phyloP scores from a whole-genome alignment of 2,797 vertebrate genomes.

The Coranthus polyacanthus region DNA sequence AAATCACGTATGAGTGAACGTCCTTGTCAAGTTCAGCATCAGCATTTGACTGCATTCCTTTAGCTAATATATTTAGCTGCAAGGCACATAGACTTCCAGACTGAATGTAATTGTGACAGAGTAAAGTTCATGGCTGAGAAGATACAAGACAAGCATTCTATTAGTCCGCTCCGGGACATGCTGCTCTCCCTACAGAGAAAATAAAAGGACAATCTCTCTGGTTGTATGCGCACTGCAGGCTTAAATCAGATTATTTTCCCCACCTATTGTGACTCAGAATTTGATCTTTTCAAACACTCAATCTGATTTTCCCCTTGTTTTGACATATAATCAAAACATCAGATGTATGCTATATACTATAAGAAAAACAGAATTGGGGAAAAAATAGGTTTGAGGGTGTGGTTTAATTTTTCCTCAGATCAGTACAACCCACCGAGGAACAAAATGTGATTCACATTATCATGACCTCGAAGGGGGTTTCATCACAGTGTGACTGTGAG shows the following conservation, averaged over 20 bases:
- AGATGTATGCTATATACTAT: constrained; percentile 20
- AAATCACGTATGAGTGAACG: constrained; percentile 2
- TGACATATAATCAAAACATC: constrained; percentile 49
- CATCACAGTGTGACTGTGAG: constrained; percentile 67
- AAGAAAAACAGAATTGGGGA: constrained; percentile 1
- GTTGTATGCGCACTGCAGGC: constrained; percentile 49
- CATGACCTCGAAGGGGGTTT: constrained; percentile 75
- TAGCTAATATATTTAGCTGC: constrained; percentile 53
- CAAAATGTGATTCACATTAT: constrained; percentile 74
- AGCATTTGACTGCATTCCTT: constrained; percentile 43
- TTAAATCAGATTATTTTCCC: constrained; percentile 69
- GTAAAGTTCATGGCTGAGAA: constrained; percentile 73
- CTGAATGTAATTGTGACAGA: constrained; percentile 65
- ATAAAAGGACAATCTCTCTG: constrained; percentile 67
- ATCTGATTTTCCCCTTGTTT: constrained; percentile 47
- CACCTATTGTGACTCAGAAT: constrained; percentile 64
- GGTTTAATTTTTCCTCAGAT: constrained; percentile 54
- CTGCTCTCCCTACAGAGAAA: constrained; percentile 64
- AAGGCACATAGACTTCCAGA: constrained; percentile 43
- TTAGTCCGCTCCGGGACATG: constrained; percentile 64
- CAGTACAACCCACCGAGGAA: constrained; percentile 46
- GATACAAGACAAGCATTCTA: constrained; percentile 75
- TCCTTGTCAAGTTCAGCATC: constrained; percentile 35
- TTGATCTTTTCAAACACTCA: constrained; percentile 68
- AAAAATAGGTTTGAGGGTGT: constrained; percentile 13